Base-by-base conservation (phyloP, 2,113 vertebrate species). In the Rattus rattus region DNA sequence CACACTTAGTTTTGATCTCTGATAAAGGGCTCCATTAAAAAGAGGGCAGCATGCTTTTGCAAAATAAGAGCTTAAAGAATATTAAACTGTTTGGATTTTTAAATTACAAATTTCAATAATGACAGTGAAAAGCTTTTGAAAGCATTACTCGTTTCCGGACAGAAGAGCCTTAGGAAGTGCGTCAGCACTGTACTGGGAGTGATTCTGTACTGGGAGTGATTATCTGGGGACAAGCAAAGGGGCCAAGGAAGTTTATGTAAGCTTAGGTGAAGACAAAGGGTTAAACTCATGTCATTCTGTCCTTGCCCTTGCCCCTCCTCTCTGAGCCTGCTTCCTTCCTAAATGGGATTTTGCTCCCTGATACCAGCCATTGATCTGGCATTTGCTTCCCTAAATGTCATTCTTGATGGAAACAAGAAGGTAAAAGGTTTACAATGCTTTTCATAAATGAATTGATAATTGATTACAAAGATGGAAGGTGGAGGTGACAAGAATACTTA, bases 101-200 rank as follows among this genome's bases (percentile, higher is more conserved):
- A 92, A 94, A 95, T 84, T 47, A 2, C 26, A 90, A 85, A 95
- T 56, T 97, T 94, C 83, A 96, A 85, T 43, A 95, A 94, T 36
- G 19, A 17, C 30, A 92, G 30, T 85, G 75, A 91, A 94, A 85
- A 94, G 20, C 33, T 70, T 96, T 95, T 93, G 54, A 90, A 96
- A 92, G 79, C 89, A 86, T 94, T 97, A 92, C 39, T 96, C 47
- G 93, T 90, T 75, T 17, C 43, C 95, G 59, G 43, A 93, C 92
- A 72, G 92, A 96, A 92, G 28, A 88, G 72, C 49, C 7, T 24
- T 94, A 73, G 77, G 43, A 96, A 92, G 54, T 88, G 80, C 95
- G 20, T 90, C 83, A 96, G 65, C n/a, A 43, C 94, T 95, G 93
- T 85, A 81, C 90, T 92, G n/a, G n/a, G n/a, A n/a, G n/a, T n/a